These are phyloP conservation scores for Xerus rutilus DNA, from an alignment of 2,797 vertebrate genomes.

Conservation along the genomic window DNA sequence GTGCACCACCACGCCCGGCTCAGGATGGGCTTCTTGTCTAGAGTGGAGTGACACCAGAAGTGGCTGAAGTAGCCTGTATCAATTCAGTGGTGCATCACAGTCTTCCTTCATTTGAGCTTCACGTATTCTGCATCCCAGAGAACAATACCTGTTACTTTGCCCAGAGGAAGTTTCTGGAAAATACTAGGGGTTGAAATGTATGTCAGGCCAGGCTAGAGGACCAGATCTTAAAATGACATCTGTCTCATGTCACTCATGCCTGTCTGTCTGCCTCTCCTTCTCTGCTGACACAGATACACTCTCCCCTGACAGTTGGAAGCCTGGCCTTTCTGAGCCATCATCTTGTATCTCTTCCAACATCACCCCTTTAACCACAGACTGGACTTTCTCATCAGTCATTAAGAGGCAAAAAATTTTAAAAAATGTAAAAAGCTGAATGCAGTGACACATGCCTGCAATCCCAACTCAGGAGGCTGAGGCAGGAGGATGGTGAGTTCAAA, in stretches of 20 bases:
- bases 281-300: neutral
- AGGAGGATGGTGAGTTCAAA: too few species aligned
- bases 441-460: too few species aligned
- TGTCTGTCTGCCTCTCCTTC: neutral
- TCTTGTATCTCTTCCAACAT: neutral
- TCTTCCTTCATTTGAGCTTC: neutral
- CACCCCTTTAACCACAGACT: neutral
- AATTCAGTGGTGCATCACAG: neutral
- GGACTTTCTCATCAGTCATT: neutral
- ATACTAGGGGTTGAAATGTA: too few species aligned
- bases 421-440: too few species aligned
- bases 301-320: neutral
- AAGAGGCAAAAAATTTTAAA: neutral
- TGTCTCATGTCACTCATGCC: neutral
- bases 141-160: neutral
- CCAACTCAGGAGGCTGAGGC: too few species aligned
- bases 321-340: neutral
- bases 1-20: too few species aligned
- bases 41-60: neutral
- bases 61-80: neutral
- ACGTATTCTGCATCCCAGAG: neutral
- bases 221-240: neutral
- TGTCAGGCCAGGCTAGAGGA: neutral
- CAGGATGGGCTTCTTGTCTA: neutral
- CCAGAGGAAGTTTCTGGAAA: conserved; percentile 16